Evolutionary conservation across 2,797 vertebrate genomes (phyloP).

Genomic region (Cryptoblepharus egeriae): DNA sequence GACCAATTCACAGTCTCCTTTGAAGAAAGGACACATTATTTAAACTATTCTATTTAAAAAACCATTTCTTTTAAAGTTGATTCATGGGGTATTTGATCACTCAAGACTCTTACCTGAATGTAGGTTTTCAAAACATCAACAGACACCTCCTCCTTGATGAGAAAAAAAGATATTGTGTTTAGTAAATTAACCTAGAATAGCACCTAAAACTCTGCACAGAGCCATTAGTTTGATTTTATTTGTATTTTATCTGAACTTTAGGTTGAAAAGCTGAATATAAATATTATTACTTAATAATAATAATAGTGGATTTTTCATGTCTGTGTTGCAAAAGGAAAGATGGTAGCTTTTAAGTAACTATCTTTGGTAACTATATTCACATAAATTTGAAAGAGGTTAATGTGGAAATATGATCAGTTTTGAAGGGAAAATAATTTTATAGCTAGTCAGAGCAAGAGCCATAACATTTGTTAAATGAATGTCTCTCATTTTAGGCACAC

Average conservation of each 20-base stretch:
- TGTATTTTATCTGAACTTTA: no score
- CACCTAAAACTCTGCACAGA: background rate
- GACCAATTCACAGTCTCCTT: background rate
- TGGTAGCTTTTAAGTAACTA: background rate
- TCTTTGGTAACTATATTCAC: no score
- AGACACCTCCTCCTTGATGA: slow-evolving; percentile 89
- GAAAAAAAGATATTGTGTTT: slow-evolving; percentile 43
- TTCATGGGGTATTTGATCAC: background rate
- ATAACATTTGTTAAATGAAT: background rate
- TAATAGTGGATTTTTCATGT: background rate
- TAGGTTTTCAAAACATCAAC: slow-evolving; percentile 92
- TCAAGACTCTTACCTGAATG: slow-evolving; percentile 84
- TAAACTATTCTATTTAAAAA: no score
- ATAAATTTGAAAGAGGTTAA: no score
- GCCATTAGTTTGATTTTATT: no score
- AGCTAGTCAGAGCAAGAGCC: background rate
- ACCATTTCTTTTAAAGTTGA: background rate
- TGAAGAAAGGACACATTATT: background rate
- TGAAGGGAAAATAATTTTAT: background rate
- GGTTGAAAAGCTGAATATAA: no score
- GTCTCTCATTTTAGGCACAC: background rate
- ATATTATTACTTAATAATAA: no score
- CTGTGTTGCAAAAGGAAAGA: background rate
- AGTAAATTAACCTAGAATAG: background rate
- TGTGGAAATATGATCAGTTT: no score